Percentiles rank a stretch among this genome's conserved stretches.
phyloP scores from a whole-genome alignment of 2,113 vertebrate genomes.

The Saguinus imperator region DNA sequence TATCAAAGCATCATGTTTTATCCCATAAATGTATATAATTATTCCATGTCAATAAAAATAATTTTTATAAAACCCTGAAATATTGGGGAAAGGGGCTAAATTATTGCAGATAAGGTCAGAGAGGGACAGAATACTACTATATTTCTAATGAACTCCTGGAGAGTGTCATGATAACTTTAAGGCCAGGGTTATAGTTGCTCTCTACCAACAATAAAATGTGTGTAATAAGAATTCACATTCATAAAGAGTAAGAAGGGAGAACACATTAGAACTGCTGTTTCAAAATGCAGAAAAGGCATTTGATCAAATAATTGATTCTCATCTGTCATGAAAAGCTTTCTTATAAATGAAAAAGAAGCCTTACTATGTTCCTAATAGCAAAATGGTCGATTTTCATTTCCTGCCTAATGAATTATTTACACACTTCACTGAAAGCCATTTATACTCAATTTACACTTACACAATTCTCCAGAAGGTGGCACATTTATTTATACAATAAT shows the following conservation, averaged over 20 bases:
- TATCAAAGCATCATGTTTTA: not conserved
- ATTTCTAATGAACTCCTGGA: not conserved
- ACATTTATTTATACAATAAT: not conserved
- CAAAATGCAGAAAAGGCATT: constrained; percentile 42
- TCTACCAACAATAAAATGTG: not conserved
- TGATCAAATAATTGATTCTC: constrained; percentile 45
- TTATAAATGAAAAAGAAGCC: constrained; percentile 8
- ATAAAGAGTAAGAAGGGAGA: constrained; percentile 19
- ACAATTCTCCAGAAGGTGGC: not conserved
- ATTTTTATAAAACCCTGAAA: not conserved
- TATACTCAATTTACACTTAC: not conserved
- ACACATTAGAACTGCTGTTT: constrained; percentile 19
- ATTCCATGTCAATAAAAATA: not conserved
- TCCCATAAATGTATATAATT: not conserved
- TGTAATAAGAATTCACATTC: constrained; percentile 31
- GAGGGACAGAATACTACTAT: not conserved
- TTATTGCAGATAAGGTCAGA: not conserved
- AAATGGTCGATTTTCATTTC: constrained; percentile 39
- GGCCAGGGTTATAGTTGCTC: not conserved
- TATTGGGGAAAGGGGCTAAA: not conserved
- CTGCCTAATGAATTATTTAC: constrained; percentile 56
- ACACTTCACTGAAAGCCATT: not conserved
- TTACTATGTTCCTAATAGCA: constrained; percentile 27
- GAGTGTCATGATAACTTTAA: not conserved
- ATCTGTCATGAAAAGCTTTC: constrained; percentile 48